Base-by-base conservation (phyloP, 2,113 vertebrate genomes). In the Mugil cephalus region DNA sequence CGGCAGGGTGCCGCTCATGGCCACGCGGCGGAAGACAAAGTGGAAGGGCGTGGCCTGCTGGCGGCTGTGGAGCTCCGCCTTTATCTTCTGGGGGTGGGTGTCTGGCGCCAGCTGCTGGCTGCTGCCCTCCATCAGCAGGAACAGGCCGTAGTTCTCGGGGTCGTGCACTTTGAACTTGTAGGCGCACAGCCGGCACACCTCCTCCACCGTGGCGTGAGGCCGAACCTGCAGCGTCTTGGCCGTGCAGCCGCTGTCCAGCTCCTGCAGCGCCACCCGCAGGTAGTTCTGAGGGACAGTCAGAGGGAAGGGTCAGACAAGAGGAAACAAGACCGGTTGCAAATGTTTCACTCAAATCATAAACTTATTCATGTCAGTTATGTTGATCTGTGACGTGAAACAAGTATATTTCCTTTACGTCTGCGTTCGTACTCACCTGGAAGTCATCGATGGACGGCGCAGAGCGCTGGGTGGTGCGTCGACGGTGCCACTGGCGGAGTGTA, bases 11-110 rank as follows among this genome's bases (percentile, higher is more conserved):
- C 40, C 30, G 19, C 60, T 88, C 1, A 85, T 93, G 69, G 93
- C 90, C 64, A 95, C 54, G 1, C 94, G 94, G 47, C 93, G 95
- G 91, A 96, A 99, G 54, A 99, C 95, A 0, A 99, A 99, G 85
- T 96, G 93, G 61, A 98, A 99, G 35, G 94, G 90, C 34, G 94
- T 90, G 3, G 94, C 89, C 8, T 96, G 95, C 0, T 94, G 90
- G 5, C 95, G 94, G 87, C 96, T 98, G 88, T 97, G 96, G 65
- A 99, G 79, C 88, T 99, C 95, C 0, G 98, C 98, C 85, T 99
- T 99, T 55, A 99, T 99, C 76, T 96, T 97, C 80, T 99, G 98
- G 11, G 98, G 98, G 84, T 96, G 96, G 4, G 96, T 98, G 74
- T 99, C 98, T 0, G 95, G 94, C 0, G 97, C 95, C 55, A 99